Percentiles rank a stretch among this genome's conserved stretches.
Evolutionary conservation across 2,888 invertebrate genomes (phyloP).

Genomic region (Agriotes lineatus): DNA sequence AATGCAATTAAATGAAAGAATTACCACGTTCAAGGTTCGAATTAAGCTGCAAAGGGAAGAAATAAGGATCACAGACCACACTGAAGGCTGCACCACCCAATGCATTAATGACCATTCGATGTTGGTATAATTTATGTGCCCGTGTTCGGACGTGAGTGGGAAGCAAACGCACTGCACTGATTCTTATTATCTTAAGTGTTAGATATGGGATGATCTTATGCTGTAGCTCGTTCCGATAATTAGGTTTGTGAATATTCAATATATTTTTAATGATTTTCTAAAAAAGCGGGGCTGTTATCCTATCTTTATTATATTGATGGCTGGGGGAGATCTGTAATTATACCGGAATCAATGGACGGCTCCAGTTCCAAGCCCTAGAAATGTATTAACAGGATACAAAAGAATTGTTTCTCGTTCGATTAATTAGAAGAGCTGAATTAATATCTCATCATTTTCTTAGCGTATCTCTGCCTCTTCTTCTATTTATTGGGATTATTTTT

Average conservation of each 20-base stretch:
- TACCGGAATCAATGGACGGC: too few relatives aligned
- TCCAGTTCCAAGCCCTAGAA: too few relatives aligned
- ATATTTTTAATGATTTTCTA: slow-evolving; percentile 24
- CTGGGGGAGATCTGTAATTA: slow-evolving; percentile 2
- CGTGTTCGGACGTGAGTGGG: slow-evolving; percentile 59
- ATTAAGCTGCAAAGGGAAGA: slow-evolving; percentile 48
- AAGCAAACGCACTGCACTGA: slow-evolving; percentile 57
- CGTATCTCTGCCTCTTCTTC: too few relatives aligned
- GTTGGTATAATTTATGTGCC: slow-evolving; percentile 65
- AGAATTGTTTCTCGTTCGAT: too few relatives aligned
- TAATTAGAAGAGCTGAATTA: too few relatives aligned
- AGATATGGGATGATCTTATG: slow-evolving; percentile 56
- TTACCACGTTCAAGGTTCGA: slow-evolving; percentile 47
- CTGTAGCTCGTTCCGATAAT: slow-evolving; percentile 43
- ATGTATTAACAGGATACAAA: too few relatives aligned
- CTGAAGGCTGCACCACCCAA: slow-evolving; percentile 59
- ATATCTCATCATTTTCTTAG: too few relatives aligned
- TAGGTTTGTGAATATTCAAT: slow-evolving; percentile 48
- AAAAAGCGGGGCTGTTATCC: slow-evolving; percentile 16
- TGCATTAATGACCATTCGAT: slow-evolving; percentile 66
- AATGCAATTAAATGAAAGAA: slow-evolving; percentile 45
- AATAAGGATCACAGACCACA: slow-evolving; percentile 49
- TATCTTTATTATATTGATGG: slow-evolving; percentile 39
- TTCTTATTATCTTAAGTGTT: slow-evolving; percentile 63
- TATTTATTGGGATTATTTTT: too few relatives aligned